Conservation (phyloP, 2,888 invertebrate species). For the Steinernema carpocapsae region DNA sequence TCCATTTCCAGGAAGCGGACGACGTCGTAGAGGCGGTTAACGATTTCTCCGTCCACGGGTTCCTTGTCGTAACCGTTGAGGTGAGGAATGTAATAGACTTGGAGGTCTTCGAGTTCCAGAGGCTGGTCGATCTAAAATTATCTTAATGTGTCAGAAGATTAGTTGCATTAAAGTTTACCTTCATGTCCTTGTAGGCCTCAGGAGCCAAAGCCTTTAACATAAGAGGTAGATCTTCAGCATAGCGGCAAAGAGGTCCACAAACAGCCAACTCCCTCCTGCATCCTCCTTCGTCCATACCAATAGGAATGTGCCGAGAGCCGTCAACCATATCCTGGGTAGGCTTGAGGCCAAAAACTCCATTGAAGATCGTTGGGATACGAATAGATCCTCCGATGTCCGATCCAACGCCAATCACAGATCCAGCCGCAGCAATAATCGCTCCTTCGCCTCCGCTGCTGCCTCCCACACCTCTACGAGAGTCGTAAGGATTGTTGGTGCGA, state of each 20-base stretch:
- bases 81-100: slow-evolving; percentile 53
- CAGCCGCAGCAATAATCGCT: slow-evolving; percentile 78
- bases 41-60: slow-evolving; percentile 41
- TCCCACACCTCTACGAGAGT: slow-evolving; percentile 78
- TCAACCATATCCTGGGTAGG: slow-evolving; percentile 80
- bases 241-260: slow-evolving; percentile 86
- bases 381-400: slow-evolving; percentile 97
- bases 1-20: slow-evolving; percentile 10
- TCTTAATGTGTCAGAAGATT: no score
- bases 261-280: slow-evolving; percentile 76
- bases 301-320: slow-evolving; percentile 78
- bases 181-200: slow-evolving; percentile 48
- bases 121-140: slow-evolving; percentile 41
- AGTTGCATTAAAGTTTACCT: no score
- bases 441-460: slow-evolving; percentile 88
- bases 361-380: slow-evolving; percentile 87
- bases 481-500: slow-evolving; percentile 82
- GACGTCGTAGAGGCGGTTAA: slow-evolving; percentile 11
- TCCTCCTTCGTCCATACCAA: not conserved
- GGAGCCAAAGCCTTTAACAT: slow-evolving; percentile 74
- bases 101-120: slow-evolving; percentile 41
- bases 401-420: slow-evolving; percentile 83
- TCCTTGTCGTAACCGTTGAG: slow-evolving; percentile 37
- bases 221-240: slow-evolving; percentile 83
- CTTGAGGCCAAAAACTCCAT: slow-evolving; percentile 86